Base-by-base conservation (phyloP, 37 sponge, comb jelly and placozoan species). In the Crambe crambe region DNA sequence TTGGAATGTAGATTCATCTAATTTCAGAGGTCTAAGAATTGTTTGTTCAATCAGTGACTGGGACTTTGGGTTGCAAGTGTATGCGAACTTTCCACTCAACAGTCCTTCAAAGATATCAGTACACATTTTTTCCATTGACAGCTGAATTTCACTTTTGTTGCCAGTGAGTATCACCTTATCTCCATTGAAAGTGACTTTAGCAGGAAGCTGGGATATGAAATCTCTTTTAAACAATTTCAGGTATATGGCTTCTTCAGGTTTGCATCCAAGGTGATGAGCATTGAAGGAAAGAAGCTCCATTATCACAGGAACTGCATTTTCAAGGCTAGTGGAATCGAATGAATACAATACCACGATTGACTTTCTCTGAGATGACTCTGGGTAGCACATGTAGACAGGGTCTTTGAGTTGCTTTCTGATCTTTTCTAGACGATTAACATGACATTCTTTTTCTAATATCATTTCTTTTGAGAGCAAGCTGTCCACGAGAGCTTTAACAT, bases 11-110 rank as follows among this genome's bases (percentile, higher is more conserved):
- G 66, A 34, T 65, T 65, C 66, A 3, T 65, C 66, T 34, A 6
- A 2, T 30, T 6, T 2, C n/a, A n/a, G n/a, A 29, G 82, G 74
- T 12, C 6, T 42, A 0, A 82, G 63, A 39, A 85, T n/a, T 35
- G 25, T 29, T 31, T 70, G 12, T 43, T 85, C 62, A 43, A 85
- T 77, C 37, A 77, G 85, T 21, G 77, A 77, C 10, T 69, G 26
- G 39, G 77, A 85, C 38, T 61, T 77, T 20, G 41, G 3, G 15
- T 70, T 44, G 37, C 75, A 65, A 15, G 22, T 58, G 35, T 58
- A 77, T 18, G 61, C 8, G 41, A 56, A 85, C 42, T 31, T 30
- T 62, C 39, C 39, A 12, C 37, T 65, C 25, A 8, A 30, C 66
- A 65, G 31, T 26, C 35, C 66, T 65, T 29, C 31, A 17, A 65